Percentiles rank a stretch among this genome's conserved stretches.
Evolutionary conservation across 2,113 vertebrate species (phyloP).

Genomic region (Sinocyclocheilus grahami): DNA sequence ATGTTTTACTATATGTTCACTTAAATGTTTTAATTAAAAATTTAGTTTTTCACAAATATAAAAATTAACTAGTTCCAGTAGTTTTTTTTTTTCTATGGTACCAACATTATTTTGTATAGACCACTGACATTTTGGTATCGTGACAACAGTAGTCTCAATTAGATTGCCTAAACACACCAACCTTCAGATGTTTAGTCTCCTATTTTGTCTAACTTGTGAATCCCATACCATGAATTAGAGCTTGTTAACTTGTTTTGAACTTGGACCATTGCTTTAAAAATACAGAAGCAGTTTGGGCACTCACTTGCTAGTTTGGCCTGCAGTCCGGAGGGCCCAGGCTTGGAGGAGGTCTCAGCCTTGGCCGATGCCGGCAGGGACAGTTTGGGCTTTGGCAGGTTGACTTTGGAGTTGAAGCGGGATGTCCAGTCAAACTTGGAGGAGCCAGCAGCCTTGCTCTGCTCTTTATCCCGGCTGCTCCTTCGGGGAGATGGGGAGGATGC

Average conservation of each 20-base stretch:
- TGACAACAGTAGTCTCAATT: background rate
- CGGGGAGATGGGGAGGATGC: constrained; percentile 97
- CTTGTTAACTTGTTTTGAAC: background rate
- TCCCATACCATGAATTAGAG: background rate
- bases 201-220: background rate
- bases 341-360: constrained; percentile 95
- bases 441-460: constrained; percentile 90
- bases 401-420: constrained; percentile 97
- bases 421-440: constrained; percentile 99
- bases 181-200: background rate
- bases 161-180: background rate
- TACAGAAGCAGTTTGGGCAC: constrained; percentile 63
- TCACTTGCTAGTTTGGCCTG: constrained; percentile 99
- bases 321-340: constrained; percentile 98
- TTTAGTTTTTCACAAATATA: too few relatives aligned
- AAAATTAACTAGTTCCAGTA: too few relatives aligned
- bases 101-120: background rate
- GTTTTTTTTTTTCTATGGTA: background rate
- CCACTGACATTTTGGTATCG: background rate
- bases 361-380: constrained; percentile 97
- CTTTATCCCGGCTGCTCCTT: constrained; percentile 96
- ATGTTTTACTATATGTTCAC: background rate
- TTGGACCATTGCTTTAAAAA: background rate
- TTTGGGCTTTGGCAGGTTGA: constrained; percentile 99
- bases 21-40: background rate